These are phyloP conservation scores for Prionace glauca DNA, from an alignment of 2,797 vertebrate genomes.

Conservation along the genomic window DNA sequence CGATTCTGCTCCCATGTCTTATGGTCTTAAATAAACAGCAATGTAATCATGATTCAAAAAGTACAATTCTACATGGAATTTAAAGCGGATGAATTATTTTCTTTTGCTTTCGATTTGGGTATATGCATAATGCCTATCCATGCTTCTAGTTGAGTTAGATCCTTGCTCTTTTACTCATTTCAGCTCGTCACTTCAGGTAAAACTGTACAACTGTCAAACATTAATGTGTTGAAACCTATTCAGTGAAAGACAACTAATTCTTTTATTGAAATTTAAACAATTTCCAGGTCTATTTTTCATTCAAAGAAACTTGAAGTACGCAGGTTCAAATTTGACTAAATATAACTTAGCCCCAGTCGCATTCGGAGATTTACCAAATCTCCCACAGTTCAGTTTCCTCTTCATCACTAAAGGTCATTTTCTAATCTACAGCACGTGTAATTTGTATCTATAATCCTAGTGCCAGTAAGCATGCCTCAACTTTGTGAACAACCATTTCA, in stretches of 20 bases:
- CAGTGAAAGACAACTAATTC: background rate
- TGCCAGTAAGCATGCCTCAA: background rate
- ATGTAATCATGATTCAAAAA: background rate
- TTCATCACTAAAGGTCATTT: slow-evolving; percentile 27
- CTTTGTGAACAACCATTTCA: background rate
- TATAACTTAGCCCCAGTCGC: background rate
- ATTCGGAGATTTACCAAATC: background rate
- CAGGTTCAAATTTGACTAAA: slow-evolving; percentile 14
- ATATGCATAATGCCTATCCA: background rate
- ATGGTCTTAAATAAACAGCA: background rate
- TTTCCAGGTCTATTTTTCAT: background rate
- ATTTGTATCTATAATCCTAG: background rate
- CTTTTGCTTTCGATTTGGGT: background rate
- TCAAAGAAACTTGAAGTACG: background rate
- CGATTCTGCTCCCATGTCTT: too few species aligned
- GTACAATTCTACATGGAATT: background rate
- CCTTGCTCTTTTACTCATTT: background rate
- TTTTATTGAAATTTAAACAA: background rate
- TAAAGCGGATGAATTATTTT: background rate
- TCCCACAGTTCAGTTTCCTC: slow-evolving; percentile 3
- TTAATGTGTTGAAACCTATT: background rate
- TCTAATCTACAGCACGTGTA: background rate
- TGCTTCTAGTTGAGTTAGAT: background rate
- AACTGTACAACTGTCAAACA: background rate
- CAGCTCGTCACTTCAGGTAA: background rate